Conservation (phyloP, 92 coral and sea anemone genomes). For the Paragorgia papillata region DNA sequence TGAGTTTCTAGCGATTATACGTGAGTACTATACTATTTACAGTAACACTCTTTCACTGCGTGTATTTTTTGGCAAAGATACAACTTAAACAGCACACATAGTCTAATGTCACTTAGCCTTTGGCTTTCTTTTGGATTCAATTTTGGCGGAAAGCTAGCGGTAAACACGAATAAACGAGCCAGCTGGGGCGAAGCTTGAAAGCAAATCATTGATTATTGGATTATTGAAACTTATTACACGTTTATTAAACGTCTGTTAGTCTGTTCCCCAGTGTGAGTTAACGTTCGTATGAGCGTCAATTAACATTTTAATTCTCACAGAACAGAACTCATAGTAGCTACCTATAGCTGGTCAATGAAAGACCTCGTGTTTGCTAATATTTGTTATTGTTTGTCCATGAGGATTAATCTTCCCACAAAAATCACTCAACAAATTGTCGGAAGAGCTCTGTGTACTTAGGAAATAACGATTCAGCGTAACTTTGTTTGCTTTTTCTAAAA, state of each 20-base stretch:
- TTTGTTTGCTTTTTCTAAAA: slow-evolving; percentile 16
- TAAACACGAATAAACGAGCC: background rate
- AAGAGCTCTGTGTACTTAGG: slow-evolving; percentile 18
- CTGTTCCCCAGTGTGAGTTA: no score
- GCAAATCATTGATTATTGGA: background rate
- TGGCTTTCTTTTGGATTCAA: background rate
- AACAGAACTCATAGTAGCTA: slow-evolving; percentile 2
- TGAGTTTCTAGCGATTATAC: no score
- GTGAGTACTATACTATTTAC: no score
- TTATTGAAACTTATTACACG: background rate
- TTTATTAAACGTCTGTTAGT: background rate
- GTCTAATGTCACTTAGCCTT: no score
- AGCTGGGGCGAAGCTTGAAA: background rate
- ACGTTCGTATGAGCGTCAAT: background rate
- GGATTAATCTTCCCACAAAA: slow-evolving; percentile 23
- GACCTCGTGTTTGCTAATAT: background rate
- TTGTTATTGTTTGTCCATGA: slow-evolving; percentile 24
- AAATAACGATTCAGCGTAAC: slow-evolving; percentile 16
- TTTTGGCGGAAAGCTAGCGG: background rate
- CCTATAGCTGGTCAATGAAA: background rate
- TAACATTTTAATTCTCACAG: background rate
- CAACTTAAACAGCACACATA: no score
- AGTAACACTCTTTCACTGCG: no score
- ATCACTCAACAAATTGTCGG: slow-evolving; percentile 38
- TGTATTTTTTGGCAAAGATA: no score